Conservation (phyloP, 1,140 invertebrate genomes). For the Drosophila nannoptera region DNA sequence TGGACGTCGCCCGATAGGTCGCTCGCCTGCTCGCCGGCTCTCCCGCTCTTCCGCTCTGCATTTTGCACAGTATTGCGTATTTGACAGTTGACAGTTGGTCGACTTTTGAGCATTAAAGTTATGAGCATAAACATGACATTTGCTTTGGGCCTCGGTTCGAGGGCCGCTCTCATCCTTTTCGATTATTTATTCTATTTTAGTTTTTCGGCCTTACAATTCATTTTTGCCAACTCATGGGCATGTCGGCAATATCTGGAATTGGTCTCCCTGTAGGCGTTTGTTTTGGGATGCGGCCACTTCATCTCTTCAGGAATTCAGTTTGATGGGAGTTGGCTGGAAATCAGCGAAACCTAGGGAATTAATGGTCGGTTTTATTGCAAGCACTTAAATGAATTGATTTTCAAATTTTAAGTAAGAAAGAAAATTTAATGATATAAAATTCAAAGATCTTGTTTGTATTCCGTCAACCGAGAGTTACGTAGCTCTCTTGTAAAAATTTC, state of each 20-base stretch:
- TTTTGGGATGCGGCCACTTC: constrained; percentile 1
- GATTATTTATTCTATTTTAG: constrained; percentile 43
- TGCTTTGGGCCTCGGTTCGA: constrained; percentile 24
- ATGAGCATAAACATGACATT: constrained; percentile 77
- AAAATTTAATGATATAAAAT: background rate
- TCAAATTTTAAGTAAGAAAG: background rate
- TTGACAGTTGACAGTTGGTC: constrained; percentile 78
- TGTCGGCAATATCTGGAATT: constrained; percentile 1
- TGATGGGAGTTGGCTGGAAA: background rate
- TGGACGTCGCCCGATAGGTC: background rate
- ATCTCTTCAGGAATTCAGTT: background rate
- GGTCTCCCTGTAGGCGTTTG: constrained; percentile 28
- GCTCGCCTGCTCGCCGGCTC: background rate
- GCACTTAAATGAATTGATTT: background rate
- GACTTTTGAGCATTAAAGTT: constrained; percentile 76
- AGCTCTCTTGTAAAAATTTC: too few species aligned
- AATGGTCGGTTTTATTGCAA: background rate
- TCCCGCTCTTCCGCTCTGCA: background rate
- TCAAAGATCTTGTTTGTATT: background rate
- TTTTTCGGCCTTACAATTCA: background rate
- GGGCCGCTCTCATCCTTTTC: constrained; percentile 39
- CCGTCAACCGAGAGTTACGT: too few species aligned
- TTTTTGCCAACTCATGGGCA: constrained; percentile 40
- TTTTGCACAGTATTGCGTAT: constrained; percentile 44
- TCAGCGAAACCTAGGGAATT: background rate